These are phyloP conservation scores for Phalera bucephala DNA, from an alignment of 2,888 invertebrate species.

Conservation along the genomic window DNA sequence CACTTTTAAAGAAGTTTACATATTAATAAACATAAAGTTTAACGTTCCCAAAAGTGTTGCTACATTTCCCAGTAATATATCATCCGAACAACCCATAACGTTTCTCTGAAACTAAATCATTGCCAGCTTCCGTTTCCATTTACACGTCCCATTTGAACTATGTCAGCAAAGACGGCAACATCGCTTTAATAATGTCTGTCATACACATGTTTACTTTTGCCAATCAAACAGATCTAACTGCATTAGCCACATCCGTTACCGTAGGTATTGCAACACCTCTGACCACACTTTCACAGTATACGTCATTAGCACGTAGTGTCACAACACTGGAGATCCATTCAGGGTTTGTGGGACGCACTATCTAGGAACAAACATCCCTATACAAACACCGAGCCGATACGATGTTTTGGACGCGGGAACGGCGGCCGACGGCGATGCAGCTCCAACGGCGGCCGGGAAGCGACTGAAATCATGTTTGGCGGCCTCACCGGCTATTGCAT, in stretches of 20 bases:
- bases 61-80: constrained; percentile 37
- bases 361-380: constrained; percentile 75
- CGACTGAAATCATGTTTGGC: constrained; percentile 81
- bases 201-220: constrained; percentile 70
- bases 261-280: constrained; percentile 47
- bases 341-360: constrained; percentile 67
- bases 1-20: not conserved
- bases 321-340: constrained; percentile 65
- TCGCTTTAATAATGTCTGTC: constrained; percentile 60
- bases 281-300: constrained; percentile 61
- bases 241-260: constrained; percentile 59
- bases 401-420: constrained; percentile 68
- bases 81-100: constrained; percentile 47
- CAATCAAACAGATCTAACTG: constrained; percentile 69
- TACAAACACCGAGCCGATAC: constrained; percentile 61
- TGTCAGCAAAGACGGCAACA: constrained; percentile 51
- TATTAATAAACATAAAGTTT: constrained; percentile 23
- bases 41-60: constrained; percentile 15
- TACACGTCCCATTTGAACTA: constrained; percentile 62
- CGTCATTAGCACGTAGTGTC: constrained; percentile 40
- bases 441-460: constrained; percentile 65
- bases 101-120: constrained; percentile 61
- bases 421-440: constrained; percentile 54
- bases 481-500: constrained; percentile 81
- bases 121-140: constrained; percentile 62